Base-by-base conservation (phyloP, 2,797 vertebrate species). In the Threskiornis aethiopicus region DNA sequence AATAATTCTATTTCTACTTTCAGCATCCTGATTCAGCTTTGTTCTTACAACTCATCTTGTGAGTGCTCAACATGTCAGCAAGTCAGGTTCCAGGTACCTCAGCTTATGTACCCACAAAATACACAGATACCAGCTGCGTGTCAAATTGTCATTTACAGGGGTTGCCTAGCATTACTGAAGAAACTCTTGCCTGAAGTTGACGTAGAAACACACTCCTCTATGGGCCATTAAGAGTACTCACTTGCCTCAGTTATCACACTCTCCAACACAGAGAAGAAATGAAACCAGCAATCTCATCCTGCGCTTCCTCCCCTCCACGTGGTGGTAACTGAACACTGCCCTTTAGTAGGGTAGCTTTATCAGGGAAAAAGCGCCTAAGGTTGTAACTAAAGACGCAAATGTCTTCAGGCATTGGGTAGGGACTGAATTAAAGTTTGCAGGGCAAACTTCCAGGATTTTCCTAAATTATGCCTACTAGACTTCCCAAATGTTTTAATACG, bases 351-450 rank as follows among this genome's bases (percentile, higher is more conserved):
- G 52, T 16, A 57, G 37, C 24, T 72, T 71, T 41, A 44, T 5
- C 25, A 1, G 1, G 17, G 29, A 42, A 54, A 73, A 62, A 57
- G 35, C 3, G 1, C 31, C 9, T 19, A 37, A 66, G 2, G 0
- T 4, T 20, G 22, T 16, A 65, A 85, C 13, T 28, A 52, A 76
- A 71, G 25, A 52, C 18, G 22, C 11, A 41, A 47, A 37, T 5
- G 2, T 9, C 62, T 44, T 65, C 20, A n/a, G 47, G 58, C 46
- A 18, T 21, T 31, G 16, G 33, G 41, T 15, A 11, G 35, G 11
- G 33, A 39, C 13, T 5, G 18, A 80, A 44, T 17, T n/a, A 11
- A 37, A 47, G 39, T 87, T 39, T 13, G 31, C 49, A 73, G 11
- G 26, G 55, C 37, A 41, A 73, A 57, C 10, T 77, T 71, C 24